Evolutionary conservation across 1,140 invertebrate genomes (phyloP), one percentile per base, ranked within the genome.

Genomic region (Berghia stephanieae): DNA sequence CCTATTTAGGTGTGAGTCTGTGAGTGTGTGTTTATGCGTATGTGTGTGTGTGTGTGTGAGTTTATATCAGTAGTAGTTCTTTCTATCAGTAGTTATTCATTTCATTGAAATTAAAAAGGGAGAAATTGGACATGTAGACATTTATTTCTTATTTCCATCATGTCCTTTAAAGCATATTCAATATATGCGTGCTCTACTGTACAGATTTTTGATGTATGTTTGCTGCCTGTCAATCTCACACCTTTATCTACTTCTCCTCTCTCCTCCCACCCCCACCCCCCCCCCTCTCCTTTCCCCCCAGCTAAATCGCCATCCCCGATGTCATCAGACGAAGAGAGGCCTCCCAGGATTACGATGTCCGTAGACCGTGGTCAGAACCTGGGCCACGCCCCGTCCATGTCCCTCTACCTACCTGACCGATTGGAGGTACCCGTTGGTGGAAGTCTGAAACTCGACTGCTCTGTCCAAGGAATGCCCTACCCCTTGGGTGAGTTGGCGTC

Each of bases 351-450:
- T 40, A 40, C 13, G 8, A 77, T 77, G 5, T 75, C 79, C 16
- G 27, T 72, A 1, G 79, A 84, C 43, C 74, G 79, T 18, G 13
- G 80, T 34, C 74, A 74, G 16, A 76, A 75, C 34, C 79, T 80
- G 0, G 86, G 86, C 5, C 69, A 75, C 34, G 79, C 81, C 43
- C 87, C 88, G n/a, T 81, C 75, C 31, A 87, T 88, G 75, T 79
- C 82, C 24, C 57, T 86, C 67, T 77, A 81, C 44, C 80, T 87
- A 16, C 86, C 87, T 10, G 83, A 84, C 60, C 78, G 82, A 24
- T 71, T 89, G 27, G 84, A 86, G 36, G 80, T 87, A 1, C 79
- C 82, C 31, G 85, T 85, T 55, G 87, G 88, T 42, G 87, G 88
- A 36, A 84, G 80, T 36, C 81, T 89, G 13, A 80, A 81, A 16